These are phyloP conservation scores for Bagarius yarrelli DNA, from an alignment of 2,113 vertebrate species.

Conservation along the genomic window DNA sequence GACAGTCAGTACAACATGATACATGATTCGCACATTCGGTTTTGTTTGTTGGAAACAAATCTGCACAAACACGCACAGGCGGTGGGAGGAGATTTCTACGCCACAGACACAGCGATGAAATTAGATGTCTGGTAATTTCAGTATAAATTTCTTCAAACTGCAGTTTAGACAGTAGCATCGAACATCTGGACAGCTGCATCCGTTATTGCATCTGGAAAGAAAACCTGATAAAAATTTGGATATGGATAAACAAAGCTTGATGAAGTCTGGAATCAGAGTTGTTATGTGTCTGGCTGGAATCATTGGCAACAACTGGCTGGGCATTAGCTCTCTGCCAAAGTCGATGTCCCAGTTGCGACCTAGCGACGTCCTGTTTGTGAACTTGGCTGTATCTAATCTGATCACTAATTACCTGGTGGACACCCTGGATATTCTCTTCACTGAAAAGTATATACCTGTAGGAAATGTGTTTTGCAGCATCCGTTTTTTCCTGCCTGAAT, in stretches of 20 bases:
- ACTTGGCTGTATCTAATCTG: constrained; percentile 73
- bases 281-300: constrained; percentile 68
- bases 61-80: not conserved
- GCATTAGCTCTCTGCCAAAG: constrained; percentile 58
- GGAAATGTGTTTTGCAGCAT: constrained; percentile 60
- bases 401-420: constrained; percentile 76
- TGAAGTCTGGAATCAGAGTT: constrained; percentile 59
- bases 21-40: not conserved
- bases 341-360: constrained; percentile 58
- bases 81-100: not conserved
- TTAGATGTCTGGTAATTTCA: not conserved
- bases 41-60: constrained; percentile 13
- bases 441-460: constrained; percentile 61
- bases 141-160: constrained; percentile 1
- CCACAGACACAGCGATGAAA: not conserved
- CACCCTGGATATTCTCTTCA: constrained; percentile 64
- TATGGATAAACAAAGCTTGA: constrained; percentile 57
- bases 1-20: not conserved
- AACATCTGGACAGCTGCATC: not conserved
- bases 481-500: constrained; percentile 61
- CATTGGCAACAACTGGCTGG: constrained; percentile 72
- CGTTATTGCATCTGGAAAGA: not conserved
- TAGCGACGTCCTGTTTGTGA: constrained; percentile 70
- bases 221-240: not conserved
- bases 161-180: not conserved